Evolutionary conservation across 2,113 vertebrate species (phyloP).

Genomic region (Clarias gariepinus): DNA sequence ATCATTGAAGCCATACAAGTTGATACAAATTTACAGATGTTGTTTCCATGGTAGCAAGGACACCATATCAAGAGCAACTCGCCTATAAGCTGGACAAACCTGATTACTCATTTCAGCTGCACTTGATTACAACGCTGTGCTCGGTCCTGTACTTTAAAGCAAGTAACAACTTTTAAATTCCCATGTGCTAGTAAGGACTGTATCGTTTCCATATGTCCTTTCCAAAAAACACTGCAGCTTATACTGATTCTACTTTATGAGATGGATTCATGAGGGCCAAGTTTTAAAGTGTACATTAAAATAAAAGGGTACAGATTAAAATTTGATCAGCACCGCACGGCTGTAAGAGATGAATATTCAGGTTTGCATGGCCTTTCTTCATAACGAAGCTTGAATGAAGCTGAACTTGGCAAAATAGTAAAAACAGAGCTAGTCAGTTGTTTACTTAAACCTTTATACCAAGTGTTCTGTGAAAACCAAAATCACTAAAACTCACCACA

Average conservation of each 20-base stretch:
- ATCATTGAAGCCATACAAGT: constrained; percentile 38
- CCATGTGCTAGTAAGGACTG: not conserved
- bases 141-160: not conserved
- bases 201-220: not conserved
- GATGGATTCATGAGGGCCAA: not conserved
- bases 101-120: not conserved
- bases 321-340: not conserved
- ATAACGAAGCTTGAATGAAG: not conserved
- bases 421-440: not conserved
- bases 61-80: constrained; percentile 3
- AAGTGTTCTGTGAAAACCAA: constrained; percentile 9
- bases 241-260: not conserved
- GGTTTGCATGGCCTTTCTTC: not conserved
- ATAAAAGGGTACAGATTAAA: not conserved
- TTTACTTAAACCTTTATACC: constrained; percentile 23
- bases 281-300: not conserved
- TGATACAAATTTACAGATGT: constrained; percentile 58
- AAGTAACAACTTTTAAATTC: not conserved
- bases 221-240: constrained; percentile 5
- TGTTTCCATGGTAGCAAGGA: not conserved
- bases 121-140: not conserved
- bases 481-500: constrained; percentile 37
- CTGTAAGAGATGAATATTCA: not conserved
- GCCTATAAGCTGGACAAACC: constrained; percentile 18
- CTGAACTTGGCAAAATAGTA: not conserved